Base-by-base conservation (phyloP, 1,140 invertebrate species). In the Heliconius hewitsoni region DNA sequence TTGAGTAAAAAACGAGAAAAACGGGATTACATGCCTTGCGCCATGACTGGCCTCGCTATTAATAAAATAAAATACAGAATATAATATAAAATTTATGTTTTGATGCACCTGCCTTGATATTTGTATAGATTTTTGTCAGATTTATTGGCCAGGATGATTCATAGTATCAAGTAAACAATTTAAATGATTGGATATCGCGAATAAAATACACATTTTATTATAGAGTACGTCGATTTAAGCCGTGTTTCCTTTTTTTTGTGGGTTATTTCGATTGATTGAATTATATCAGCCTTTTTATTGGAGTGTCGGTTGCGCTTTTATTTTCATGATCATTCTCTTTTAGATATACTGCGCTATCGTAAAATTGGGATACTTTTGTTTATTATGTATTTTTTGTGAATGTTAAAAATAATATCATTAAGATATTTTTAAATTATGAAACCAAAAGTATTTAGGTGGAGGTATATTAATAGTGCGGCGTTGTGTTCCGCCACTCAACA, bases 41-140 rank as follows among this genome's bases (percentile, higher is more conserved):
- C 57, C 27, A 66, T 19, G 55, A 27, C 8, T n/a, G n/a, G 55
- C 60, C 13, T 23, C 23, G 4, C 9, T 13, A 13, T 27, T 66
- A 66, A 66, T 66, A 66, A 66, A 81, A 81, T 78, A 71, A 78
- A 81, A 78, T 78, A 76, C 75, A 71, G 30, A 27, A 52, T 16
- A 42, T 74, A 81, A 76, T 78, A 73, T 75, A 74, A 30, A 27
- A 52, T n/a, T n/a, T 74, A 81, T 81, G 77, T 81, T 81, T 78
- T 75, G 73, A 75, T 55, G 74, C 80, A 81, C 80, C 80, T 81
- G 80, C 77, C 60, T 75, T 81, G 52, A 78, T 78, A 78, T 73
- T 75, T 55, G 60, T 52, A 66, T 73, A 39, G 37, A 77, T 57
- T 70, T 46, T 77, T 81, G 75, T 60, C n/a, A 60, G 76, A 77